These are phyloP conservation scores for Hypothenemus hampei DNA, from an alignment of 1,140 invertebrate genomes.

Conservation along the genomic window DNA sequence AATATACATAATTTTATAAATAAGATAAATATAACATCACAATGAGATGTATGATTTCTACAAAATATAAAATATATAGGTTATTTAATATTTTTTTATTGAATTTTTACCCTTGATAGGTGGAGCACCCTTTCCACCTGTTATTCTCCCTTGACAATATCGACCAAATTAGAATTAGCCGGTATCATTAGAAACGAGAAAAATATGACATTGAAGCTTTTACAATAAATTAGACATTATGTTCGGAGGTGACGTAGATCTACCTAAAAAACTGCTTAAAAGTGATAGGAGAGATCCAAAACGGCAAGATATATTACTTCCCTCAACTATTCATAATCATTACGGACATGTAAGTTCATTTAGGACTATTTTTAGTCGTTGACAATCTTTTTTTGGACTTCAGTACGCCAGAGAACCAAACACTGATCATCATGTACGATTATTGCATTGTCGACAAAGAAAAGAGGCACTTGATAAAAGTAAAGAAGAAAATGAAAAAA, in stretches of 20 bases:
- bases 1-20: too few species aligned
- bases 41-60: too few species aligned
- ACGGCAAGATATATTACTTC: slow-evolving; percentile 19
- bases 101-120: too few species aligned
- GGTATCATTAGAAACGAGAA: too few species aligned
- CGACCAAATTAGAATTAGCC: slow-evolving; percentile 4
- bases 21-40: too few species aligned
- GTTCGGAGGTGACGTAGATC: too few species aligned
- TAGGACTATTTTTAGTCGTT: background rate
- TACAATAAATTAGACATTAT: too few species aligned
- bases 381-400: too few species aligned
- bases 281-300: slow-evolving; percentile 13
- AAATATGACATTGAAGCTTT: too few species aligned
- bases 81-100: too few species aligned
- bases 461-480: slow-evolving; percentile 15
- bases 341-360: slow-evolving; percentile 26
- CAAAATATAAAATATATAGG: too few species aligned
- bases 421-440: slow-evolving; percentile 30
- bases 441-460: slow-evolving; percentile 32
- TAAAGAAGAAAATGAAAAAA: slow-evolving; percentile 1
- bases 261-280: background rate
- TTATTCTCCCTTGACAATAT: slow-evolving; percentile 9
- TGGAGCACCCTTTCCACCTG: too few species aligned
- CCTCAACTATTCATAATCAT: slow-evolving; percentile 13
- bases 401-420: slow-evolving; percentile 30